Conservation (phyloP, 1,140 invertebrate species). For the Cotesia glomerata region DNA sequence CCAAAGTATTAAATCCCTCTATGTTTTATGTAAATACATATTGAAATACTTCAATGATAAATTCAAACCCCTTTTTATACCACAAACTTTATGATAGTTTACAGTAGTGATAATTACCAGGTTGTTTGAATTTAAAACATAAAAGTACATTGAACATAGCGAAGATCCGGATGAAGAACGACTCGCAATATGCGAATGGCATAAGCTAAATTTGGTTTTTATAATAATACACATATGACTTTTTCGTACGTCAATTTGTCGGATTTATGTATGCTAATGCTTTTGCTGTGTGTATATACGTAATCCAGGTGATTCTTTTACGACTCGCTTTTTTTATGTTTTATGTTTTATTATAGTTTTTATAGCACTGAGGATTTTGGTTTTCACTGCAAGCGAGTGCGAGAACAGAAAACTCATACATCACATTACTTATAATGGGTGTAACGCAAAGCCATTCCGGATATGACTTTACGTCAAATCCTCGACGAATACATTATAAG, state of each 20-base stretch:
- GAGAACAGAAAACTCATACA: not conserved
- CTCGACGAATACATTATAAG: conserved; percentile 12
- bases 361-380: not conserved
- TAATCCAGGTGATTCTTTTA: not conserved
- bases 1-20: no score
- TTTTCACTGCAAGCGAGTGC: not conserved
- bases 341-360: not conserved
- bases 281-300: not conserved
- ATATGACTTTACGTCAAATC: not conserved
- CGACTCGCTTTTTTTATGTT: not conserved
- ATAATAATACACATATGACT: not conserved
- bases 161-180: no score
- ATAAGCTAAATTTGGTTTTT: not conserved
- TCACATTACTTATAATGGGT: conserved; percentile 4
- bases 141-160: no score
- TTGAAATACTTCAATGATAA: no score
- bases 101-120: no score
- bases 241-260: conserved; percentile 2
- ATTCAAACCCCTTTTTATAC: no score
- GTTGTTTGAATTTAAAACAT: no score
- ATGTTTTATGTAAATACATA: no score
- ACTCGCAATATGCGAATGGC: not conserved
- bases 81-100: no score
- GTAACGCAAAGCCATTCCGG: not conserved
- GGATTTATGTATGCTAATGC: conserved; percentile 7